Evolutionary conservation across 2,113 vertebrate genomes (phyloP), one percentile per base, ranked within the genome.

Genomic region (Colaptes auratus): DNA sequence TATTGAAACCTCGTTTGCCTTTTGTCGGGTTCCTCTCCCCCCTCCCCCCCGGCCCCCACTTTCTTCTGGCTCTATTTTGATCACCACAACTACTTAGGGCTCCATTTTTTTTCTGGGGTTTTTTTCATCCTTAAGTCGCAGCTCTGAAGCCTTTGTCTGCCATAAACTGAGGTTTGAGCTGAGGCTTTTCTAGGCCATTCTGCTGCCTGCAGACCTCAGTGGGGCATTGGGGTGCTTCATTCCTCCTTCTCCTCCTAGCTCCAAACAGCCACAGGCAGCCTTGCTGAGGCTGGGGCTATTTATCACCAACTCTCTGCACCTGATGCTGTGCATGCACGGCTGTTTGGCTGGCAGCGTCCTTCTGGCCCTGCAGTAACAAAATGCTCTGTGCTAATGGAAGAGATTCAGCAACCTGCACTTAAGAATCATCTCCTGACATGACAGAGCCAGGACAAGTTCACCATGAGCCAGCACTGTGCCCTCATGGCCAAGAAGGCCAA

Each of bases 1-100:
- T 90, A 63, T 83, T 48, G 79, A 97, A 97, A 94, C 96, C 86
- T 64, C 30, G 19, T 95, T 97, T 97, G 95, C 93, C 92, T 97
- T 98, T 97, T 97, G 96, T 97, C 92, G 96, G 82, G 95, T 96
- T 97, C 95, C 66, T 87, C 89, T 82, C 93, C 90, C 86, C 44
- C 93, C 50, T 23, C 50, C 50, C n/a, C n/a, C 50, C 50, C 23
- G 50, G 50, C 69, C 80, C 74, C 64, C 31, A 44, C 96, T 97
- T 98, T 95, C 96, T 97, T 96, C 95, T 95, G 90, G 2, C 95
- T 96, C 73, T 91, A 74, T 97, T 98, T 97, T 96, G 94, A 97
- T 97, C 88, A 35, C 74, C 90, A 71, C 55, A 89, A 61, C 80
- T 82, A 69, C 95, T 93, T 53, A 82, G 90, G 92, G 94, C 89